Conservation (phyloP, 2,888 invertebrate species). For the Acanthopleura granulata region DNA sequence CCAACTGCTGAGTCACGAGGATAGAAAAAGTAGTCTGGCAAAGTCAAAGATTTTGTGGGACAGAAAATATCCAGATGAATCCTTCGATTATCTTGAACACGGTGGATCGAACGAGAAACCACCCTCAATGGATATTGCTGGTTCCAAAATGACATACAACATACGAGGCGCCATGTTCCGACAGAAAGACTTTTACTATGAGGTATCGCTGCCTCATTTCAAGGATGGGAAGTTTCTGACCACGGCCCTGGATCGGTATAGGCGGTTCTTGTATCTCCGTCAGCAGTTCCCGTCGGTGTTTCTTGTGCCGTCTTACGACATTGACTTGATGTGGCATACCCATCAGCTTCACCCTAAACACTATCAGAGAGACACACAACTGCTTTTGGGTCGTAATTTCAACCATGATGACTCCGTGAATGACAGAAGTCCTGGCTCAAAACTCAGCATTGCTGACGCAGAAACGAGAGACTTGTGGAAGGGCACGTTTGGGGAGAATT, state of each 20-base stretch:
- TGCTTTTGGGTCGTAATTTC: slow-evolving; percentile 64
- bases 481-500: slow-evolving; percentile 67
- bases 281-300: slow-evolving; percentile 69
- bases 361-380: slow-evolving; percentile 62
- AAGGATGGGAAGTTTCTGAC: slow-evolving; percentile 68
- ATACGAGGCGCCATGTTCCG: slow-evolving; percentile 68
- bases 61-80: slow-evolving; percentile 55
- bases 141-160: slow-evolving; percentile 58
- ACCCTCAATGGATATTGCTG: neutral
- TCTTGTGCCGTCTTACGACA: slow-evolving; percentile 72
- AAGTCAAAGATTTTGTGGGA: slow-evolving; percentile 56
- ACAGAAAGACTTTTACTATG: slow-evolving; percentile 71
- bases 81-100: slow-evolving; percentile 48
- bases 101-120: neutral
- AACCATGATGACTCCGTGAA: slow-evolving; percentile 72
- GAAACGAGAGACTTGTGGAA: slow-evolving; percentile 70
- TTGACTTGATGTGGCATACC: slow-evolving; percentile 72
- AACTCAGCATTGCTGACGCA: slow-evolving; percentile 68
- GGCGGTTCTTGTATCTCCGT: slow-evolving; percentile 70
- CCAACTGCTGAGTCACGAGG: slow-evolving; percentile 60
- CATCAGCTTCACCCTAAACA: slow-evolving; percentile 70
- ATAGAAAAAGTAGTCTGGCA: slow-evolving; percentile 50
- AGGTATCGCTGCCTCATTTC: slow-evolving; percentile 72
- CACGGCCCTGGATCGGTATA: slow-evolving; percentile 68
- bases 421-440: slow-evolving; percentile 69